Conservation (phyloP, 2,113 vertebrate genomes). For the Heliornis fulica region DNA sequence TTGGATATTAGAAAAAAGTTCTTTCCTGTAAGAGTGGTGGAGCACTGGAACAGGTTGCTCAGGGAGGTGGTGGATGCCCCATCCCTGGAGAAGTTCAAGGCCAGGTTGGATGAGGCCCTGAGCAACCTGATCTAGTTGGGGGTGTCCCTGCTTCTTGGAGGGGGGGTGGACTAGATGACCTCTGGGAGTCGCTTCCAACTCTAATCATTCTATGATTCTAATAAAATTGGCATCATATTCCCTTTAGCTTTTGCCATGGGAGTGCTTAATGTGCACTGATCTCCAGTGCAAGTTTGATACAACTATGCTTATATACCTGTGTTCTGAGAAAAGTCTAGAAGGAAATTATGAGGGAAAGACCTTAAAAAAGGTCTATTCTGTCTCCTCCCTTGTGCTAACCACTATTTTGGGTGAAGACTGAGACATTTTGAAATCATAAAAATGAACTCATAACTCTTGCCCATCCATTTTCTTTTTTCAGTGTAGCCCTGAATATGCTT, state of each 20-base stretch:
- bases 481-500: background rate
- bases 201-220: no score
- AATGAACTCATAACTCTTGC: rapidly evolving
- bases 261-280: background rate
- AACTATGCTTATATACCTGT: background rate
- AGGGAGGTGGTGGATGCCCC: no score
- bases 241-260: background rate
- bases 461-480: background rate
- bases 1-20: no score
- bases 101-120: no score
- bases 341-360: background rate
- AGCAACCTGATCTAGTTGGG: no score
- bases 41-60: no score
- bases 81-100: no score
- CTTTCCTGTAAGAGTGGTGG: no score
- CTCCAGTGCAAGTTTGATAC: background rate
- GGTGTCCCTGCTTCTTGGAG: no score
- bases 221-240: background rate
- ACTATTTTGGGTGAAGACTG: background rate
- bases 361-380: background rate
- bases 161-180: no score
- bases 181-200: no score
- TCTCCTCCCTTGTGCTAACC: background rate
- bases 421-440: background rate
- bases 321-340: background rate